Evolutionary conservation across 1,140 invertebrate species (phyloP), one percentile per base, ranked within the genome.

Genomic region (Cylas formicarius): DNA sequence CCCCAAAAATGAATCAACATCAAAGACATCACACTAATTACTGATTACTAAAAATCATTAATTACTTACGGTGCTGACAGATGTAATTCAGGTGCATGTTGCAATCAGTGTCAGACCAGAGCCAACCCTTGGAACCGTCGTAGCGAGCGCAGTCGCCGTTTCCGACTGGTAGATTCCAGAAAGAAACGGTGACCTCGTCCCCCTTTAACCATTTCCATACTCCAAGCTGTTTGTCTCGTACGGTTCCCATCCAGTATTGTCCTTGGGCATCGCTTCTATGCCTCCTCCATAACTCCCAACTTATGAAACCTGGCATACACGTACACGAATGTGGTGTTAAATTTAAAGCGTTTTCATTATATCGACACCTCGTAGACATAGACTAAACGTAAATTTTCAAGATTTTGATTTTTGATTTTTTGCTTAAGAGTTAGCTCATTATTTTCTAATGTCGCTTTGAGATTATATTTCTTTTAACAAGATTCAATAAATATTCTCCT

Each of bases 31-130:
- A 32, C 14, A 36, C 4, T 19, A 32, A 4, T 8, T 6, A 4
- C 14, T 5, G 13, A 33, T 6, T 5, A 40, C 21, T 29, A 22
- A 20, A 14, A 14, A 10, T 6, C n/a, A n/a, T n/a, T n/a, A 41
- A 23, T 9, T 5, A 82, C 86, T 84, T 71, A 90, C 87, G 85
- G 68, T 94, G 89, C 70, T 95, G 90, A 61, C 91, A 95, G 47
- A 95, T 93, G 66, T 85, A 94, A 69, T 94, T 92, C 16, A 93
- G 70, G 47, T 78, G 76, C 4, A 82, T 77, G 42, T 82, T 80
- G 66, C 91, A 95, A 63, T 91, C 84, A 9, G 89, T 93, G 57
- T 92, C 89, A 1, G 86, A 89, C 91, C 91, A 95, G 0, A 95
- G 75, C 90, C 90, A 95, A 8, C 90, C 90, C 65, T 89, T 90